Evolutionary conservation across 2,797 vertebrate species (phyloP).

Genomic region (Tadarida brasiliensis): DNA sequence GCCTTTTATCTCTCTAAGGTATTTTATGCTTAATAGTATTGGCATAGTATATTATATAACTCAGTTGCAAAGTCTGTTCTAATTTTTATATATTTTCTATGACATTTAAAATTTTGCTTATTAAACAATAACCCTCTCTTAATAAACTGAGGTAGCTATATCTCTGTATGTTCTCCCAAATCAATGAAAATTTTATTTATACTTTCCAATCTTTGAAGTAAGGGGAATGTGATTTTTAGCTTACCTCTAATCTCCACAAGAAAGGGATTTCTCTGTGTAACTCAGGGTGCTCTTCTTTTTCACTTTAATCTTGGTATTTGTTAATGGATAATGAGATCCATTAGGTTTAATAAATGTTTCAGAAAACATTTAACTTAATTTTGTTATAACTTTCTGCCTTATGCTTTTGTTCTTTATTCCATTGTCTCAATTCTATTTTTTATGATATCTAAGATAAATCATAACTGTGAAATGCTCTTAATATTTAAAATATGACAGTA

Average conservation of each 20-base stretch:
- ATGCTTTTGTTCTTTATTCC: constrained; percentile 4
- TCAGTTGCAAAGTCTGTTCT: background rate
- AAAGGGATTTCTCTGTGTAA: background rate
- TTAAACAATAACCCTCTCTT: background rate
- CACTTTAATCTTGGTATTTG: background rate
- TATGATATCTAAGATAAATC: background rate
- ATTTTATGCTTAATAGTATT: background rate
- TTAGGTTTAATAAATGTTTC: constrained; percentile 23
- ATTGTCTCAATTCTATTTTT: constrained; percentile 22
- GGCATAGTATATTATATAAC: background rate
- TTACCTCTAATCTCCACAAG: background rate
- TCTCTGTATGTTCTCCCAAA: background rate
- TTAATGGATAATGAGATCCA: background rate
- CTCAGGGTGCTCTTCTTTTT: background rate
- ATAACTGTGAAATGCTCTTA: background rate
- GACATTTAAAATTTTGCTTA: constrained; percentile 26
- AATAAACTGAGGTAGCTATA: background rate
- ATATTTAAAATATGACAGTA: background rate
- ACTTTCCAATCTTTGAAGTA: background rate
- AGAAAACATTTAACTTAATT: constrained; percentile 34
- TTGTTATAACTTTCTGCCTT: constrained; percentile 31
- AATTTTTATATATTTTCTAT: constrained; percentile 10
- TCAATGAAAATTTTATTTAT: background rate
- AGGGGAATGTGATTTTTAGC: background rate
- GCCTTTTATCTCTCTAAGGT: background rate